These are phyloP conservation scores for Ichneumon xanthorius DNA, from an alignment of 2,888 invertebrate genomes.

Conservation along the genomic window DNA sequence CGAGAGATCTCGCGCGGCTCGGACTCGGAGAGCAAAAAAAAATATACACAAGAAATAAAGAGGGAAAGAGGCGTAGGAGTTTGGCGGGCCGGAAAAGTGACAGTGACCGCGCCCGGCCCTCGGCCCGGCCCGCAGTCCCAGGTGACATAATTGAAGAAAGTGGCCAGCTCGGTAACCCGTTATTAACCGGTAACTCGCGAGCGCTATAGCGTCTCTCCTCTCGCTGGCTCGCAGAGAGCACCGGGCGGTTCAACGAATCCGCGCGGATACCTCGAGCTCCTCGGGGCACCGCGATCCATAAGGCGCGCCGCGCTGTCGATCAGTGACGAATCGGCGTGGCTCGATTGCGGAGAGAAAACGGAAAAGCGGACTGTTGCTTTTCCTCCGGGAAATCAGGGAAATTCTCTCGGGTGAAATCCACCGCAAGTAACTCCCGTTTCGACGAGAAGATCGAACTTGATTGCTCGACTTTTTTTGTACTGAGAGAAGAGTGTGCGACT, in stretches of 20 bases:
- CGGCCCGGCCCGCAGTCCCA: conserved; percentile 16
- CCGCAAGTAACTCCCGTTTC: not conserved
- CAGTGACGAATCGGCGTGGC: conserved; percentile 6
- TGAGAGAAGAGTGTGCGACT: not conserved
- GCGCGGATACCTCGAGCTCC: too few species aligned
- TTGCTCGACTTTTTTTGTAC: not conserved
- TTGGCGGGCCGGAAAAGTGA: conserved; percentile 70
- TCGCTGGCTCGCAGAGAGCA: conserved; percentile 29
- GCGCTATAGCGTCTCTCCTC: conserved; percentile 38
- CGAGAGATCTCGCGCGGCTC: too few species aligned
- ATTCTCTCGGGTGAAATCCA: conserved; percentile 40
- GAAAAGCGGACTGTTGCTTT: not conserved
- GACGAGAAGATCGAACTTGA: not conserved
- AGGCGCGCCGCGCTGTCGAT: not conserved
- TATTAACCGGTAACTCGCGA: conserved; percentile 70
- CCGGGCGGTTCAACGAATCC: not conserved
- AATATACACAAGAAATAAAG: not conserved
- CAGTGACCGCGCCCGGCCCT: conserved; percentile 59
- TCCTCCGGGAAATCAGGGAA: conserved; percentile 12
- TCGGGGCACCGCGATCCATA: not conserved
- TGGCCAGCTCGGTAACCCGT: conserved; percentile 71
- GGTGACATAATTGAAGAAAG: conserved; percentile 79
- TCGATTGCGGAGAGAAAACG: not conserved
- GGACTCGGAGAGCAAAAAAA: too few species aligned
- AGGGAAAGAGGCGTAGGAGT: conserved; percentile 65